Base-by-base conservation (phyloP, 2,113 vertebrate genomes). In the Otolemur garnettii region DNA sequence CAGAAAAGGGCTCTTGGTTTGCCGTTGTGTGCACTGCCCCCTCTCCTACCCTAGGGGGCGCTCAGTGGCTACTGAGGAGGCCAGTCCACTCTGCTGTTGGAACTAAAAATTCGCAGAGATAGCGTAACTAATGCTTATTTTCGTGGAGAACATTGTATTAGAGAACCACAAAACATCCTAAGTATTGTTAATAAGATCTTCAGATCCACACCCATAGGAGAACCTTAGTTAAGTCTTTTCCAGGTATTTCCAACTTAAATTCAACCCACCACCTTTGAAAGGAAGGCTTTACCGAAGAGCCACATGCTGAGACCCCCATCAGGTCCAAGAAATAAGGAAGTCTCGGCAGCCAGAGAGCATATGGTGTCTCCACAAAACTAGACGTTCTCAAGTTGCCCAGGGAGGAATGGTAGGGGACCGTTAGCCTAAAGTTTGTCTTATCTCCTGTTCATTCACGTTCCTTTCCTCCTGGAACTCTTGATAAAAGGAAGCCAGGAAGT, bases 221-320 rank as follows among this genome's bases (percentile, higher is more conserved):
- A 64, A 33, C 22, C 0, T 50, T 57, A 33, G 30, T 55, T 55
- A 15, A 55, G 15, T 66, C 45, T 93, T 94, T 82, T 77, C 38
- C 22, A 57, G 45, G 8, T 50, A 42, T 96, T 93, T 79, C 50
- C 74, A 74, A 57, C 33, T 78, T 96, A 62, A 94, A 53, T 95
- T 97, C 75, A 89, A 60, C 74, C 90, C 85, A 38, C 93, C 95
- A 90, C 74, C 95, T 97, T 97, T 88, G 15, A 82, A 95, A 91
- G 93, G 89, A 89, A 72, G 33, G 28, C 22, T 83, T 92, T 66
- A 50, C 24, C 12, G 74, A 69, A n/a, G 30, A 45, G 9, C 13
- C n/a, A 8, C 55, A 42, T 62, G 35, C 45, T 53, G 81, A 92
- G 62, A 50, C 5, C 15, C 15, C 45, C 59, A 57, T 68, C n/a